These are phyloP conservation scores for Stenodema calcarata DNA, from an alignment of 2,888 invertebrate species.

Conservation along the genomic window DNA sequence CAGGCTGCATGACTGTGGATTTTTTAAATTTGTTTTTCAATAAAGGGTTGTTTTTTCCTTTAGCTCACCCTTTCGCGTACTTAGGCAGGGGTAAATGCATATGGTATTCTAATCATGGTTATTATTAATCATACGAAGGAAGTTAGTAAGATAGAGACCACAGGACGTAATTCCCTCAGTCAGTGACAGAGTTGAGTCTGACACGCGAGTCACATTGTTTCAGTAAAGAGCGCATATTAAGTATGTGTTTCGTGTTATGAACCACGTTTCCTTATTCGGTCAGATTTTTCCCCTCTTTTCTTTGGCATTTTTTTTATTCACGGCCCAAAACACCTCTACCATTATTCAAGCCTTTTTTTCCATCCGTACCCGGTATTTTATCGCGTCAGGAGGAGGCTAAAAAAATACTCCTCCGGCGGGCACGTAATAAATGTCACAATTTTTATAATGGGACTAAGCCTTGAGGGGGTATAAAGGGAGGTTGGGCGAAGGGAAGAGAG, in stretches of 20 bases:
- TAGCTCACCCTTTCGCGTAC: too few relatives aligned
- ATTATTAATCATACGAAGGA: too few relatives aligned
- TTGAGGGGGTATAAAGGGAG: background rate
- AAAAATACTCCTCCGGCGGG: conserved; percentile 7
- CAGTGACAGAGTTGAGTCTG: background rate
- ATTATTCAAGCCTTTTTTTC: background rate
- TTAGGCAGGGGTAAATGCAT: too few relatives aligned
- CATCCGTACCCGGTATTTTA: background rate
- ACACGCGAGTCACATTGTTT: background rate
- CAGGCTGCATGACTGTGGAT: too few relatives aligned
- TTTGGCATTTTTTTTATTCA: background rate
- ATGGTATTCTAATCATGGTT: too few relatives aligned
- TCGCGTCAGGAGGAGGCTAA: background rate
- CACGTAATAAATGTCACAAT: conserved; percentile 45
- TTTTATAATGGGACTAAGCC: conserved; percentile 35
- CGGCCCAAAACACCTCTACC: conserved; percentile 8
- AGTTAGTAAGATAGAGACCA: too few relatives aligned
- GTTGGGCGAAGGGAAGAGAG: background rate
- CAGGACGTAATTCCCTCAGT: background rate
- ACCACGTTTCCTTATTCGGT: background rate
- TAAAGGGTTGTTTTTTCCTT: too few relatives aligned
- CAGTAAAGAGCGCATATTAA: background rate
- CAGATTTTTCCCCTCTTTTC: background rate
- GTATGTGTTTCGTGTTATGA: background rate
- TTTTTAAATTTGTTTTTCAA: too few relatives aligned